These are phyloP conservation scores for Cartodere bifasciata DNA, from an alignment of 2,888 invertebrate genomes.

Conservation along the genomic window DNA sequence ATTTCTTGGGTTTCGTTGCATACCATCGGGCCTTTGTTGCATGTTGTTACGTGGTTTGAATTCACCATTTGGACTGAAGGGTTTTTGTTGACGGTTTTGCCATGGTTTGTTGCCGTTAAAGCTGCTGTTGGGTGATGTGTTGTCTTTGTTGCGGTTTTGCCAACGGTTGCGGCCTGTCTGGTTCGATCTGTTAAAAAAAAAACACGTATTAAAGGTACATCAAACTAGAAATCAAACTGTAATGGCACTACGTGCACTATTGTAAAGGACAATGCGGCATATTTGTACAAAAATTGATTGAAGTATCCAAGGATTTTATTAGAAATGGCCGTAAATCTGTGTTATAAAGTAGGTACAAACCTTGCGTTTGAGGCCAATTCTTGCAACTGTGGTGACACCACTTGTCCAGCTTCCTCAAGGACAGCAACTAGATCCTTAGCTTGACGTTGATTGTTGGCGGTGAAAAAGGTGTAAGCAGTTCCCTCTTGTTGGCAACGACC, in stretches of 20 bases:
- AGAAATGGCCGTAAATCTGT: too few relatives aligned
- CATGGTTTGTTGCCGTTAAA: constrained; percentile 26
- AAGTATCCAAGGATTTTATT: too few relatives aligned
- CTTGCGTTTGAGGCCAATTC: constrained; percentile 37
- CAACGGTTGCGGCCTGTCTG: constrained; percentile 43
- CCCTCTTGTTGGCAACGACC: constrained; percentile 84
- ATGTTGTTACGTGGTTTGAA: constrained; percentile 18
- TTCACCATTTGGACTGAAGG: constrained; percentile 17
- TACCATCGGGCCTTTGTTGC: constrained; percentile 34
- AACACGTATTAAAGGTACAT: too few relatives aligned
- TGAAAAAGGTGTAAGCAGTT: constrained; percentile 95
- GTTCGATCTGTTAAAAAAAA: constrained; percentile 11
- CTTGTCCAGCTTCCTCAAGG: constrained; percentile 83
- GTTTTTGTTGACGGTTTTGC: constrained; percentile 25
- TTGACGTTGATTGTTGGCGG: constrained; percentile 79
- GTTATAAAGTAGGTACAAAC: too few relatives aligned
- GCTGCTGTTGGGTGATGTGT: constrained; percentile 39
- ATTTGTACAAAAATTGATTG: too few relatives aligned
- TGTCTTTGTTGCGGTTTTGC: constrained; percentile 47
- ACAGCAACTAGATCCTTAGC: constrained; percentile 86
- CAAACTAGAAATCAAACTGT: too few relatives aligned
- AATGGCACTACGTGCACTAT: too few relatives aligned
- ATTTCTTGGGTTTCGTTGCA: constrained; percentile 41
- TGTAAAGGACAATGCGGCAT: too few relatives aligned
- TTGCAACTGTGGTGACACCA: constrained; percentile 21